Base-by-base conservation (phyloP, 1,140 invertebrate genomes). In the Cotesia chilonis region DNA sequence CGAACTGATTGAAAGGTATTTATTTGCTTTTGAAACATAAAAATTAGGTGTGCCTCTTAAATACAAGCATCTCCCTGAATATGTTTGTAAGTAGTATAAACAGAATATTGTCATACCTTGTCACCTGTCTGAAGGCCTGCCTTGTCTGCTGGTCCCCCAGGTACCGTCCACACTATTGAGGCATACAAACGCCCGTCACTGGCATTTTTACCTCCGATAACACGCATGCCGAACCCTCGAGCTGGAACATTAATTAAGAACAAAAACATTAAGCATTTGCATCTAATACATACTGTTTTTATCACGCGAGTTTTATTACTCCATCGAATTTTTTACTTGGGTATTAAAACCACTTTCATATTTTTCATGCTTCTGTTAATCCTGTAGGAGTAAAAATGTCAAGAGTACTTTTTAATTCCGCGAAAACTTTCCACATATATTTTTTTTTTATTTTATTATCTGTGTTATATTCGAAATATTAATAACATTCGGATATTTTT, bases 151-250 rank as follows among this genome's bases (percentile, higher is more conserved):
- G 94, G 93, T 57, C 96, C 95, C 51, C 94, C 95, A 1, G 93
- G 94, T 28, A 96, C 93, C 0, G 94, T 96, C 92, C 94, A 96
- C 9, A 96, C 94, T 76, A 98, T 94, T 82, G 94, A 94, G 60
- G 96, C 95, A 78, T 95, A 95, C 61, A 96, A 90, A 17, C 92
- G 90, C 4, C 95, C 95, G 83, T 95, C 94, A 3, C 90, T 87
- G 17, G 92, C 92, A 4, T 92, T 91, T 82, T 96, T 96, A 14
- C 96, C 96, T 4, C 95, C 96, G 4, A 97, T 95, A 3, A 98
- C 94, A 73, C 95, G 89, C 94, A 98, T 95, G 2, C 96, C 96
- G 80, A 97, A 96, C 70, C 95, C 95, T 79, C 94, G 90, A 69
- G 93, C 95, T 96, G 87, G 20, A 85, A 85, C 72, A 76, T 61